Conservation (phyloP, 2,113 vertebrate species). For the Grammomys surdaster region DNA sequence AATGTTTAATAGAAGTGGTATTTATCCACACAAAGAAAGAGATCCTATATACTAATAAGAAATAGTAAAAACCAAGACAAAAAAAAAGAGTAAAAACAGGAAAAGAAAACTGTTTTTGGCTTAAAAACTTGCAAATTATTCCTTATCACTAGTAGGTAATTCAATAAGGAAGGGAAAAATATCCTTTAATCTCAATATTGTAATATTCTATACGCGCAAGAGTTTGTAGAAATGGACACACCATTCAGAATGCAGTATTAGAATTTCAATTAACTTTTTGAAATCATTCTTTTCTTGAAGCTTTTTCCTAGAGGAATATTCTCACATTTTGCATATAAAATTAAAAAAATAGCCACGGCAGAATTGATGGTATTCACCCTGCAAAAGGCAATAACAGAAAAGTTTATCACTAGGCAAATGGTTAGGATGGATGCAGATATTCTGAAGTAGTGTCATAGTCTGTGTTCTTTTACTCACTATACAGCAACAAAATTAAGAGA, state of each 20-base stretch:
- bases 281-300: neutral
- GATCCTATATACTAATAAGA: neutral
- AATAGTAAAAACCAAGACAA: neutral
- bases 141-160: neutral
- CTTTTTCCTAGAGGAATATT: neutral
- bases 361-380: neutral
- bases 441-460: neutral
- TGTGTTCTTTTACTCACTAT: neutral
- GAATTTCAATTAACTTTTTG: neutral
- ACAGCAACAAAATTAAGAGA: neutral
- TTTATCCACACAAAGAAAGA: neutral
- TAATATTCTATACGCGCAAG: neutral
- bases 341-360: neutral
- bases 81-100: neutral
- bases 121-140: neutral
- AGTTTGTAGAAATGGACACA: neutral
- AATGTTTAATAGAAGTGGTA: neutral
- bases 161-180: neutral
- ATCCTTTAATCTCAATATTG: neutral
- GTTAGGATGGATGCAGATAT: neutral
- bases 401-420: neutral
- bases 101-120: neutral
- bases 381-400: neutral
- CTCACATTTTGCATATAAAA: constrained; percentile 41
- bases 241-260: neutral